A percentile compares a stretch with the other conserved stretches of the same genome.
These are phyloP conservation scores for Sesamia inferens DNA, from an alignment of 2,888 invertebrate species.

Conservation along the genomic window DNA sequence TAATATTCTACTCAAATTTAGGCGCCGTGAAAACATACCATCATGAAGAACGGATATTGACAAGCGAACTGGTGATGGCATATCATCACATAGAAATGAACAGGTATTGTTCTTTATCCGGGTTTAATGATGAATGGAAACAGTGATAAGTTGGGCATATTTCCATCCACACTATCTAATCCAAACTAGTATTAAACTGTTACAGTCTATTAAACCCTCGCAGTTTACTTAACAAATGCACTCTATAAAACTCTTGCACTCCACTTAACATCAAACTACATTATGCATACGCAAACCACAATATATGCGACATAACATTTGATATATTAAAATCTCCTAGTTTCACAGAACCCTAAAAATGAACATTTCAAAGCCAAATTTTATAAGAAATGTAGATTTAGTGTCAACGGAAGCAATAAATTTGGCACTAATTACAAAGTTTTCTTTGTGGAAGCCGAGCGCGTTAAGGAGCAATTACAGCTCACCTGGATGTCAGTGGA, in stretches of 20 bases:
- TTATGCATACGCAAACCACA: neutral
- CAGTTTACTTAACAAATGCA: neutral
- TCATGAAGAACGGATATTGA: neutral
- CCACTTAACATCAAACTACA: neutral
- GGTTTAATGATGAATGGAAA: neutral
- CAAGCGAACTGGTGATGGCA: neutral
- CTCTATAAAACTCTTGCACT: neutral
- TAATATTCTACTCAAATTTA: neutral
- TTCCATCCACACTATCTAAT: no score
- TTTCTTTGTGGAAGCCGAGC: constrained; percentile 51
- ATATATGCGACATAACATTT: neutral
- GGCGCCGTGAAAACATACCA: neutral
- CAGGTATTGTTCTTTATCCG: neutral
- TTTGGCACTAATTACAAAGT: constrained; percentile 56
- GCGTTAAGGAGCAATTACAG: constrained; percentile 54
- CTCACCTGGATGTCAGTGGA: constrained; percentile 55
- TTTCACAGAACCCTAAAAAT: constrained; percentile 19
- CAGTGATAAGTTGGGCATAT: neutral
- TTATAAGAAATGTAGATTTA: constrained; percentile 36
- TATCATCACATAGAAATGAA: neutral
- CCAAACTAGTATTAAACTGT: neutral
- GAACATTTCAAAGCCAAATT: constrained; percentile 44
- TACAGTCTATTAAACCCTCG: neutral
- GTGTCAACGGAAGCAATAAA: constrained; percentile 57
- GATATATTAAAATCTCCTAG: neutral